Percentiles rank a stretch among this genome's conserved stretches.
Evolutionary conservation across 1,140 invertebrate genomes (phyloP).

Genomic region (Brachionus rubens): DNA sequence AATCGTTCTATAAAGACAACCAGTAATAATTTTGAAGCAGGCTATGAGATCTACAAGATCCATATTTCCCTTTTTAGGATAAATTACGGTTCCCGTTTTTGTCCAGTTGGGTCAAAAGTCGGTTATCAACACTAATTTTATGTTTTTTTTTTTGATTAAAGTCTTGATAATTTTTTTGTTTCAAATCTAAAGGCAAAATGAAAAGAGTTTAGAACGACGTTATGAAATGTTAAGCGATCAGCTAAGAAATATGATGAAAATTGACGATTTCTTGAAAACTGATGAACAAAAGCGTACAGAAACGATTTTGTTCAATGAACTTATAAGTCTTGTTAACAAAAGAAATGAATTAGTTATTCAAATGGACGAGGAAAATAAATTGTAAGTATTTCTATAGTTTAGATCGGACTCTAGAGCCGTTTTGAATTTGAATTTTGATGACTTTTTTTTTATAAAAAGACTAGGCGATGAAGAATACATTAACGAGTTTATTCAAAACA

Average conservation of each 20-base stretch:
- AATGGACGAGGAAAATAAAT: conserved; percentile 41
- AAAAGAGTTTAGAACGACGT: conserved; percentile 24
- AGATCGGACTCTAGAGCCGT: background rate
- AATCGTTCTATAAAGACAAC: too few species aligned
- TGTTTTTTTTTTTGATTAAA: too few species aligned
- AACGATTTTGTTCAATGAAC: conserved; percentile 12
- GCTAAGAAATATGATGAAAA: conserved; percentile 26
- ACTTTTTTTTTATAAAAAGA: background rate
- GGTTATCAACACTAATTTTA: too few species aligned
- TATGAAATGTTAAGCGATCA: conserved; percentile 33
- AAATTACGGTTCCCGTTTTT: too few species aligned
- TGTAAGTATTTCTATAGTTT: background rate
- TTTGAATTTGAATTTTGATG: background rate
- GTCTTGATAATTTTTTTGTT: too few species aligned
- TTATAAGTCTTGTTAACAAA: conserved; percentile 31
- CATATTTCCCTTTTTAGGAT: too few species aligned
- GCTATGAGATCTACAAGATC: too few species aligned
- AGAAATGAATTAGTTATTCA: conserved; percentile 33
- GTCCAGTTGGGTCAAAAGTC: too few species aligned
- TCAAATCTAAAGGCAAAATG: conserved; percentile 31
- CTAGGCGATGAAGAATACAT: conserved; percentile 3
- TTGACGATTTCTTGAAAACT: conserved; percentile 10
- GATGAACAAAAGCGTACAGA: conserved; percentile 40
- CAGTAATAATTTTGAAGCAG: too few species aligned
- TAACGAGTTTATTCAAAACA: conserved; percentile 29